phyloP scores from a whole-genome alignment of 2,888 invertebrate genomes.

The Lumbricus terrestris region DNA sequence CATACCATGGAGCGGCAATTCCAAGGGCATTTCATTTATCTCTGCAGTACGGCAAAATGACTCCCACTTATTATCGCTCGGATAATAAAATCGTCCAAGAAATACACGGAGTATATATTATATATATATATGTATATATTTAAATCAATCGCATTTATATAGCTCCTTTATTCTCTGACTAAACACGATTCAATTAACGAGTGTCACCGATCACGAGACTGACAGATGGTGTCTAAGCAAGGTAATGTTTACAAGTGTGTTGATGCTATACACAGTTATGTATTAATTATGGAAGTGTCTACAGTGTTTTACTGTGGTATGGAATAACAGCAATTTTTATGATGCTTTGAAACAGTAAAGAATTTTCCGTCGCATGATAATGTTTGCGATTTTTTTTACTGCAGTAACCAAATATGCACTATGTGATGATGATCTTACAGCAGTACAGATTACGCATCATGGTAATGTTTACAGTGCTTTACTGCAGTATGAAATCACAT shows the following conservation, averaged over 20 bases:
- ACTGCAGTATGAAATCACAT: not conserved
- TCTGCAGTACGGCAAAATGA: not conserved
- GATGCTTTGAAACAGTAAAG: not conserved
- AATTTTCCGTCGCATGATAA: not conserved
- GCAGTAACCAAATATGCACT: not conserved
- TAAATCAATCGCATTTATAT: not conserved
- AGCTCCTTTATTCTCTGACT: not conserved
- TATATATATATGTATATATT: too few species aligned
- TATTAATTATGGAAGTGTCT: too few species aligned
- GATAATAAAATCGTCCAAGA: not conserved
- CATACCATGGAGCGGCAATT: too few species aligned
- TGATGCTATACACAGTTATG: not conserved
- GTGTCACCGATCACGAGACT: not conserved
- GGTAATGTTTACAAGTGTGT: not conserved
- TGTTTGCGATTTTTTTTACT: not conserved
- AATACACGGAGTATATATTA: not conserved
- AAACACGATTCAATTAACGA: not conserved
- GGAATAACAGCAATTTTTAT: too few species aligned
- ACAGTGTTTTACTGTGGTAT: too few species aligned
- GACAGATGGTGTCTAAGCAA: not conserved
- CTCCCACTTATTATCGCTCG: not conserved
- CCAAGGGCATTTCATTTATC: not conserved
- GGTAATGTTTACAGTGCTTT: not conserved
- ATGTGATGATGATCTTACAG: not conserved
- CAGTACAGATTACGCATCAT: not conserved